Evolutionary conservation across 2,797 vertebrate species (phyloP).

Genomic region (Pipistrellus pygmaeus): DNA sequence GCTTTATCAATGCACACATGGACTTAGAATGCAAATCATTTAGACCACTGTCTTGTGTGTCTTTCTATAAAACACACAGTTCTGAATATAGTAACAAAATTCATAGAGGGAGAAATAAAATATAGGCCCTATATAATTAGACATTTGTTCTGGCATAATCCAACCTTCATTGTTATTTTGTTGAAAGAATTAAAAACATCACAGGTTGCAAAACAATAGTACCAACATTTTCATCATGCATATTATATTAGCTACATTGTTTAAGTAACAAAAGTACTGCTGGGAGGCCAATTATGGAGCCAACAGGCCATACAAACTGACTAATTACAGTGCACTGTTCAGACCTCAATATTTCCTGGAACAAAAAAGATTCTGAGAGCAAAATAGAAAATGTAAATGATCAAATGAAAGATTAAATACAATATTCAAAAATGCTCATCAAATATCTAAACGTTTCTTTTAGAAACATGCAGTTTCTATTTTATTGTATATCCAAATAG

Average conservation of each 20-base stretch:
- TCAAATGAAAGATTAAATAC: not conserved
- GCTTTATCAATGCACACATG: not conserved
- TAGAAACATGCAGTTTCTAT: not conserved
- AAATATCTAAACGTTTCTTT: not conserved
- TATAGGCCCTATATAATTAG: not conserved
- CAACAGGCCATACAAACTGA: not conserved
- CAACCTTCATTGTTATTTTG: not conserved
- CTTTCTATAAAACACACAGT: not conserved
- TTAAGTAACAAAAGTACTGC: constrained; percentile 15
- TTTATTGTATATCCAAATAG: not conserved
- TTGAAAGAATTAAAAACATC: constrained; percentile 8
- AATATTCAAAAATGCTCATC: not conserved
- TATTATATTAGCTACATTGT: constrained; percentile 10
- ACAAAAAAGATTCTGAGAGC: not conserved
- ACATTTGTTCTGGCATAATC: not conserved
- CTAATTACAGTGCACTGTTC: not conserved
- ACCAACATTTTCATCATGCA: not conserved
- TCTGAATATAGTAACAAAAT: constrained; percentile 37
- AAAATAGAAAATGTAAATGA: not conserved
- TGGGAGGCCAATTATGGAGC: not conserved
- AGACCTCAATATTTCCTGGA: not conserved
- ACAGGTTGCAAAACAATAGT: not conserved
- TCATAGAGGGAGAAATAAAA: not conserved
- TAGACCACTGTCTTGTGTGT: not conserved
- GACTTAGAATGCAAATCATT: not conserved